Evolutionary conservation across 2,888 invertebrate genomes (phyloP).

Genomic region (Oeneis ivallda): DNA sequence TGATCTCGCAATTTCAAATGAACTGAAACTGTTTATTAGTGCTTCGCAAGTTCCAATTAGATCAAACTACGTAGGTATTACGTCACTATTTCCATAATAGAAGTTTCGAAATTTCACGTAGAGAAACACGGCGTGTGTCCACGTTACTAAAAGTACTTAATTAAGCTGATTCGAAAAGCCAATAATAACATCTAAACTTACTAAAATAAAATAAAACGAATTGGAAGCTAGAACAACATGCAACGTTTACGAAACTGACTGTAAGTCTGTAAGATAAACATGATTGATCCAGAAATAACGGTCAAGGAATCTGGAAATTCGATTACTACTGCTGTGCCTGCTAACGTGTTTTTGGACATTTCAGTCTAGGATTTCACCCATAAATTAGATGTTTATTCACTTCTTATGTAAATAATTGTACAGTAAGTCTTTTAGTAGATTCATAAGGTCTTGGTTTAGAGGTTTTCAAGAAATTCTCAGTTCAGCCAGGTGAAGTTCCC

Average conservation of each 20-base stretch:
- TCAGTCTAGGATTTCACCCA: background rate
- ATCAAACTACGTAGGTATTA: slow-evolving; percentile 16
- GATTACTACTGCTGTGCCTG: slow-evolving; percentile 51
- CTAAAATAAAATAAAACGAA: slow-evolving; percentile 69
- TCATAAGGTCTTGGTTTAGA: too few relatives aligned
- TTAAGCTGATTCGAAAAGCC: slow-evolving; percentile 54
- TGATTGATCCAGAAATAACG: slow-evolving; percentile 66
- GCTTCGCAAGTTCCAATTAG: background rate
- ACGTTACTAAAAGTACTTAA: slow-evolving; percentile 47
- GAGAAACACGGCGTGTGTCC: slow-evolving; percentile 34
- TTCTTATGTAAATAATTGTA: background rate
- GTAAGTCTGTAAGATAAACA: slow-evolving; percentile 68
- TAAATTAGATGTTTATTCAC: background rate
- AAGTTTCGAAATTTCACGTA: slow-evolving; percentile 18
- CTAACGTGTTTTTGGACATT: slow-evolving; percentile 18
- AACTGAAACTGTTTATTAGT: background rate
- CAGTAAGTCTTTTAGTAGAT: background rate
- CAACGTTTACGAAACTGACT: slow-evolving; percentile 53
- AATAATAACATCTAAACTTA: slow-evolving; percentile 62
- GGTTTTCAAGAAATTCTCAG: too few relatives aligned
- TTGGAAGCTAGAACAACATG: slow-evolving; percentile 66
- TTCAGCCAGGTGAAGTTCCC: too few relatives aligned
- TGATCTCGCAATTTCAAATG: background rate
- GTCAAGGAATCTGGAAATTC: slow-evolving; percentile 60
- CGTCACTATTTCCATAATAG: slow-evolving; percentile 24